Evolutionary conservation across 2,113 vertebrate species (phyloP), one percentile per base, ranked within the genome.

Genomic region (Pitta sordida): DNA sequence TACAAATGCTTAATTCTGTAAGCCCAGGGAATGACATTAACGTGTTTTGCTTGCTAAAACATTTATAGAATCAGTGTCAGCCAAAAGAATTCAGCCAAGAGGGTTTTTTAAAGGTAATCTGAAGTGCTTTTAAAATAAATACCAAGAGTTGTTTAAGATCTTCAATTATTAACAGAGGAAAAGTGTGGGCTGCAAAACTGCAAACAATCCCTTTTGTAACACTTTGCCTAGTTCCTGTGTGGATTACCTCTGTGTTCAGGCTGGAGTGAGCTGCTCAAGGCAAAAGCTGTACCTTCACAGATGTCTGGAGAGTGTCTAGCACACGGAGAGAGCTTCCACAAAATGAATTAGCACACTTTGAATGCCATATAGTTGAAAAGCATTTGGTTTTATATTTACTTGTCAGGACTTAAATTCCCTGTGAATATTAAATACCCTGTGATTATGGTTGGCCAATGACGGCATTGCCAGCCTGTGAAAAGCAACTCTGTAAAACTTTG

Each of bases 151-250:
- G 79, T 71, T 94, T 96, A 94, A 94, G 70, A 71, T 70, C 60
- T 84, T 96, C 55, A 96, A 20, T 95, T 94, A 96, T 96, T 96
- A 89, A 96, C 52, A 90, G 74, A 78, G 87, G 70, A 83, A 94
- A 94, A 94, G 36, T 0, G 1, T 12, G 13, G 73, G 19, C 85
- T 94, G 36, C n/a, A 91, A 79, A 63, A 64, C 39, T 74, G 60
- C 83, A 94, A 94, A 74, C 51, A 93, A 46, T 93, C 51, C 46
- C 41, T 91, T 81, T 60, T 4, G 10, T 65, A 48, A 73, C 56
- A 49, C 32, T 94, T 88, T 93, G 32, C 58, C 78, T 92, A 88
- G 86, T 56, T 41, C 80, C 77, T 80, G 56, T 32, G 53, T 29
- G 64, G 62, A 46, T 15, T 85, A 36, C 36, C 44, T 67, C 32